These are phyloP conservation scores for Hemaris fuciformis DNA, from an alignment of 2,888 invertebrate species.

Conservation along the genomic window DNA sequence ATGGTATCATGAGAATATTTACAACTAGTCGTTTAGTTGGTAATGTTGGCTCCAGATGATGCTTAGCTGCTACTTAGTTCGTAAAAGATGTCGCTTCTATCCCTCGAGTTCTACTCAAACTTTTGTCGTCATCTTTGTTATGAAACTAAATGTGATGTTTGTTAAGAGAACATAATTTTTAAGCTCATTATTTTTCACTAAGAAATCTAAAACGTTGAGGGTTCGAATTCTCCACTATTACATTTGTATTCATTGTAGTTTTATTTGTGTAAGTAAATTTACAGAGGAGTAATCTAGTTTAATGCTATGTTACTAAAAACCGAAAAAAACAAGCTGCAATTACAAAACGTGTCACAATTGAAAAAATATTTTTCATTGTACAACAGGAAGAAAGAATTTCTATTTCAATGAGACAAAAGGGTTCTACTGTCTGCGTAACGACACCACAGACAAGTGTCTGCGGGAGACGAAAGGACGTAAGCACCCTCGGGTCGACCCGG, in stretches of 20 bases:
- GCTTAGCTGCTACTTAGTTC: neutral
- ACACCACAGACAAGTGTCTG: slow-evolving; percentile 92
- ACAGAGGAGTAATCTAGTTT: too few species aligned
- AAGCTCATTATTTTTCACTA: slow-evolving; percentile 2
- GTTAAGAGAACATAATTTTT: neutral
- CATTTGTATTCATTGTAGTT: too few species aligned
- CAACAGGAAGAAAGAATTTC: slow-evolving; percentile 89
- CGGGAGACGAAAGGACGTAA: slow-evolving; percentile 90
- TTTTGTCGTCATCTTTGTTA: slow-evolving; percentile 7
- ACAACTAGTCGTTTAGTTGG: neutral
- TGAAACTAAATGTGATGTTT: slow-evolving; percentile 6
- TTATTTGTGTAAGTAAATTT: too few species aligned
- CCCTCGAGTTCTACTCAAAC: neutral
- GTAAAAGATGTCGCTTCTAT: slow-evolving; percentile 1
- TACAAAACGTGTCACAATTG: neutral
- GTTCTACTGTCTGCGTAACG: slow-evolving; percentile 95
- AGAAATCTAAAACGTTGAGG: too few species aligned
- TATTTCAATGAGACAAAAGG: slow-evolving; percentile 98
- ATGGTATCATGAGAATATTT: slow-evolving; percentile 1
- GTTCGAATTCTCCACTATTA: too few species aligned
- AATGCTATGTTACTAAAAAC: too few species aligned
- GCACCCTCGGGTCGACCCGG: slow-evolving; percentile 92
- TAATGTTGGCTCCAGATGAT: neutral
- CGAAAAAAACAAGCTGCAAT: slow-evolving; percentile 13
- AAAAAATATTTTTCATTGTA: slow-evolving; percentile 16